Base-by-base conservation (phyloP, 2,888 invertebrate species). In the Conchocele bisecta region DNA sequence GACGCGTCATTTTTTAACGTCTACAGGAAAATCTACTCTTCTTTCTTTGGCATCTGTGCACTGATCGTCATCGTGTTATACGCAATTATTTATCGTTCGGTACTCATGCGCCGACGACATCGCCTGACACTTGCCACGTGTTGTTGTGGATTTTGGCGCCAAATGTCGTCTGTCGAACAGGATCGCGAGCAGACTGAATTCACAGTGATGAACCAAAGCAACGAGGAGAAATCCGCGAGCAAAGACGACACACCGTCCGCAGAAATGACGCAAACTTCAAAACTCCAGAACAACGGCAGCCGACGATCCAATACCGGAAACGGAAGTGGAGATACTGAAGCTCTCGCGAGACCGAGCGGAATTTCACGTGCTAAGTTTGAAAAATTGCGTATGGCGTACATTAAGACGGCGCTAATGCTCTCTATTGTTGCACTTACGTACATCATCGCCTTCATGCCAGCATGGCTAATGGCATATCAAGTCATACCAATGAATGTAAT, bases 391-490 rank as follows among this genome's bases (percentile, higher is more conserved):
- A 82, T 87, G 76, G 88, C 88, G n/a, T 91, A 91, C 75, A 85
- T 91, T 44, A 90, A 89, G 67, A 91, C 91, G 11, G 91, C 91
- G 9, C 83, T 85, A 50, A 91, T 91, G 90, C 69, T 91, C 60
- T 91, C 90, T 57, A 89, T 91, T 33, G 91, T 91, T 17, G 88
- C 90, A 26, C 72, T 90, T 0, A 89, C 90, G n/a, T 91, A 90
- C 72, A 86, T 91, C n/a, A 73, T 90, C 39, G 88, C 89, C 29
- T 91, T 90, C 77, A 65, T 89, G 46, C 91, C 91, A 0, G 89
- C 91, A 5, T 89, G 88, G 84, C 79, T 91, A 20, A 89, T 89
- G 87, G 87, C 89, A 0, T 75, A 86, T n/a, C 33, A 76, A 50
- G 68, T 88, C 31, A 79, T 90, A 5, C 64, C 73, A 6, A 83